Evolutionary conservation across 2,113 vertebrate species (phyloP).

Genomic region (Cranoglanis bouderius): DNA sequence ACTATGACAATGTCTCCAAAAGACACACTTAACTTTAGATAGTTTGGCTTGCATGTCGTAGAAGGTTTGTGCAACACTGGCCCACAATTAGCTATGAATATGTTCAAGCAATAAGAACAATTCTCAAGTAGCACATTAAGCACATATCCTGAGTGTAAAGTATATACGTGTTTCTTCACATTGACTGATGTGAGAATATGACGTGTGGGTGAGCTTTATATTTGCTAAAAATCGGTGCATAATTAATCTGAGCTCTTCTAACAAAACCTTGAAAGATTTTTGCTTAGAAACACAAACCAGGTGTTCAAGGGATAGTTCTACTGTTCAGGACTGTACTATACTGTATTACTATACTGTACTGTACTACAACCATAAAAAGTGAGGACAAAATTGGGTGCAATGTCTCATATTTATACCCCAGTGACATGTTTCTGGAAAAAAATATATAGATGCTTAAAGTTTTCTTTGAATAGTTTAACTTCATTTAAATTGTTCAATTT

Average conservation of each 20-base stretch:
- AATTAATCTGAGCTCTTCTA: neutral
- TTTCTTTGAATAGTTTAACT: too few species aligned
- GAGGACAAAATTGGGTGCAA: neutral
- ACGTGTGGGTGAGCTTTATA: neutral
- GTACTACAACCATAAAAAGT: neutral
- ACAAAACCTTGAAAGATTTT: neutral
- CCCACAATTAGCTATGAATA: too few species aligned
- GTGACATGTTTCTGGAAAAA: too few species aligned
- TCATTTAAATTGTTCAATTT: too few species aligned
- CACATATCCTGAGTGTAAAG: too few species aligned
- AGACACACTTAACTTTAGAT: neutral
- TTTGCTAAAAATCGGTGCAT: neutral
- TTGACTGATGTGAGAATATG: too few species aligned
- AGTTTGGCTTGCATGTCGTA: neutral
- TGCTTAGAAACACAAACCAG: neutral
- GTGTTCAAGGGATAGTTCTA: neutral
- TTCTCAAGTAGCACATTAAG: too few species aligned
- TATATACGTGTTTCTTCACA: neutral
- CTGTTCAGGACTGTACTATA: too few species aligned
- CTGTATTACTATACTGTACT: too few species aligned
- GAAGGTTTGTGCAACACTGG: neutral
- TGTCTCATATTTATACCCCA: too few species aligned
- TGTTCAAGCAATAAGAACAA: too few species aligned
- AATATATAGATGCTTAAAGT: too few species aligned
- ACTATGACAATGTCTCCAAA: neutral